Conservation (phyloP, 37 sponge, comb jelly and placozoan species). For the Amphimedon queenslandica region DNA sequence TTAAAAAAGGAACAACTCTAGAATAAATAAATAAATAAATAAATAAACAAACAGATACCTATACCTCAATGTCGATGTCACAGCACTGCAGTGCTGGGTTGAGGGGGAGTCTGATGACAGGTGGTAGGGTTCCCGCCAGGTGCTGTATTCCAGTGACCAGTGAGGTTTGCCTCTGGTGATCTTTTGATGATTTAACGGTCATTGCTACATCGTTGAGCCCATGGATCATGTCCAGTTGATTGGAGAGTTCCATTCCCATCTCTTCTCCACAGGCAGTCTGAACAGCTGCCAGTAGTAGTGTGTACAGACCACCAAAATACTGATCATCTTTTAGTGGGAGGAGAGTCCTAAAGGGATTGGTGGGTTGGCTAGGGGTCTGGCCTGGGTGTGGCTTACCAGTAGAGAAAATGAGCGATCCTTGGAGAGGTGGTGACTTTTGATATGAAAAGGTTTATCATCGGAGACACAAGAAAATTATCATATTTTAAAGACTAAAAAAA, state of each 20-base stretch:
- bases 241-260: conserved; percentile 9
- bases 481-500: conserved; percentile 20
- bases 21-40: not conserved
- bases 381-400: conserved; percentile 25
- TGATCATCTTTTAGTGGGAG: not conserved
- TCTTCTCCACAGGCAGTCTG: conserved; percentile 17
- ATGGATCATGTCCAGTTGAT: conserved; percentile 50
- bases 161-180: conserved; percentile 50
- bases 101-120: conserved; percentile 52
- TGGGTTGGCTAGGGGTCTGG: not conserved
- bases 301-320: conserved; percentile 17
- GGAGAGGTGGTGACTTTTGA: conserved; percentile 23
- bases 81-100: conserved; percentile 44
- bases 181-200: conserved; percentile 44
- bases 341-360: conserved; percentile 4
- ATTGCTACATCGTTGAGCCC: conserved; percentile 31
- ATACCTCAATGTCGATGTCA: conserved; percentile 51
- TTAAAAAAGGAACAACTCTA: conserved; percentile 80
- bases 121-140: conserved; percentile 13
- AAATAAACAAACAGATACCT: too few species aligned
- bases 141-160: conserved; percentile 45
- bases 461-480: conserved; percentile 35
- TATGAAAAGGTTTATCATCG: conserved; percentile 48
- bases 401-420: conserved; percentile 58
- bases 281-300: conserved; percentile 19